Base-by-base conservation (phyloP, 2,113 vertebrate species). In the Sebastes fasciatus region DNA sequence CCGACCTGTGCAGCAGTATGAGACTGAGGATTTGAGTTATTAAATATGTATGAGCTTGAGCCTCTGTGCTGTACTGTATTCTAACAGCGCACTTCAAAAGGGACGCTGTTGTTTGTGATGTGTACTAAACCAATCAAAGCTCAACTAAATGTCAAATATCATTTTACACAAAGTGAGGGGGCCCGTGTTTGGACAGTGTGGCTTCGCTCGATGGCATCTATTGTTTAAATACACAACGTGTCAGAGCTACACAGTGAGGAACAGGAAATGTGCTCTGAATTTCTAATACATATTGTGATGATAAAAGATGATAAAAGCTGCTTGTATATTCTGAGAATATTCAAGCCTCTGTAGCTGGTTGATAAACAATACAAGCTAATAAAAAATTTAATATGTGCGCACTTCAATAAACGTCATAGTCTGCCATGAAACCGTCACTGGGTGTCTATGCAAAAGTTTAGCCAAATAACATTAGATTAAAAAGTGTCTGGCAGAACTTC, bases 21-120 rank as follows among this genome's bases (percentile, higher is more conserved):
- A 80, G 77, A 74, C 61, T 55, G 76, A 87, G 86, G 79, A 90
- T 83, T 87, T 64, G 19, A 62, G 34, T 21, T 81, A 85, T 93
- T 87, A 93, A 94, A 91, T 86, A 91, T 92, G 86, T 10, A 91
- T 89, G 79, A 94, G 87, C 42, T 67, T 88, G 73, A 93, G 87
- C 42, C 75, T 78, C 58, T 48, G 79, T 55, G 80, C 77, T 77
- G 83, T 43, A 80, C 85, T 79, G 68, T 80, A 83, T 80, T 82
- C 79, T 86, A 91, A 86, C 77, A 74, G 75, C 6, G 7, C 68
- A 80, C 81, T 89, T 82, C 84, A 82, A 86, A 92, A 73, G 49
- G 67, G 72, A 66, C 54, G 66, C 74, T 11, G 61, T 51, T 12
- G 77, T 87, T 91, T 85, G 70, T 73, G 71, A 82, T 73, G 80